Base-by-base conservation (phyloP, 2,888 invertebrate genomes). In the Agrotis exclamationis region DNA sequence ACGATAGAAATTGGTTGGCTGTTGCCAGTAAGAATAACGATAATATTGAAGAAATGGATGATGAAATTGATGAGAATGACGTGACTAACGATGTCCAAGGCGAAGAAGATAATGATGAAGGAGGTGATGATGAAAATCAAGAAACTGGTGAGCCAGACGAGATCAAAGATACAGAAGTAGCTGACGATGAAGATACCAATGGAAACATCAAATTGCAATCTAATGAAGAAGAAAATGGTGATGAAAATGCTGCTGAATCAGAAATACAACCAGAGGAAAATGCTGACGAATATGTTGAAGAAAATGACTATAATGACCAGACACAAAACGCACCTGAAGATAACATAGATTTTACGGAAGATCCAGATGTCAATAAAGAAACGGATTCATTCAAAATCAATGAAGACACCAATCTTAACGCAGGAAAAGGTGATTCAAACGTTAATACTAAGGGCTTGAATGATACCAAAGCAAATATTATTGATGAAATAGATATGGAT, bases 401-500 rank as follows among this genome's bases (percentile, higher is more conserved):
- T 16, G 56, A 9, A 24, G 22, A 64, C 11, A 16, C 14, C 0
- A 16, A 64, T 22, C 5, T 11, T n/a, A 39, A 51, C 0, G 22
- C 18, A 4, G 67, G 54, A 4, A 76, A 59, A 47, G 47, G 58
- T 4, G 13, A 53, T 24, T 18, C 45, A 11, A 44, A 58, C 4
- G 20, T 39, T 0, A 64, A 62, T 22, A 47, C 66, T 67, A 70
- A 75, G 33, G 70, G 70, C n/a, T 65, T 72, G 16, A 73, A 78
- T n/a, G 60, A 84, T 24, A 39, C 13, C 2, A 67, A 11, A 62
- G 48, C 1, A 33, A 64, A 60, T 39, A 48, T 47, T 28, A 66
- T 66, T 59, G 79, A 74, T 45, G 74, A 82, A 20, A 68, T 76
- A 11, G 74, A 85, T 24, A 64, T 77, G 16, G 80, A 70, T 16